Percentiles rank a stretch among this genome's conserved stretches.
Evolutionary conservation across 2,888 invertebrate genomes (phyloP).

Genomic region (Sarcophaga subvicina): DNA sequence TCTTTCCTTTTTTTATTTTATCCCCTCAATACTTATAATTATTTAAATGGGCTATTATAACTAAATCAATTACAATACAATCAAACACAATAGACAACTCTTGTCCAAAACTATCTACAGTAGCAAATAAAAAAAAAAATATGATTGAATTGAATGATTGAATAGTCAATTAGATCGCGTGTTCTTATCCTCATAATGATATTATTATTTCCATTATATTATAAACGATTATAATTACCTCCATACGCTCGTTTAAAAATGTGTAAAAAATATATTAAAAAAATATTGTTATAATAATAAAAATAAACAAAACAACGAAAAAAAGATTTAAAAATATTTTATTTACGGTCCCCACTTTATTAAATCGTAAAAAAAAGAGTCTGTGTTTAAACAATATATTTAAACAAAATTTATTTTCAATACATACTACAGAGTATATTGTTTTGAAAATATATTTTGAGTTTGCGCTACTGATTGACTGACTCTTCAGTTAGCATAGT

Average conservation of each 20-base stretch:
- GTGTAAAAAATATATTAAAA: conserved; percentile 27
- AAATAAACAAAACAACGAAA: neutral
- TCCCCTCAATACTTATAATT: neutral
- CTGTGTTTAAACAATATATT: too few species aligned
- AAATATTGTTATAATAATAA: neutral
- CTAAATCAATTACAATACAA: conserved; percentile 32
- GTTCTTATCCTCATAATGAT: conserved; percentile 33
- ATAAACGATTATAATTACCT: neutral
- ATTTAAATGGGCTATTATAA: neutral
- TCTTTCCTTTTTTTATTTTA: too few species aligned
- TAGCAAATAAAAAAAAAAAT: neutral
- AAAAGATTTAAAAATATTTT: neutral
- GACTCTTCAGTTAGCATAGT: too few species aligned
- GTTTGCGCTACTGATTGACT: too few species aligned
- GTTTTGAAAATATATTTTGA: too few species aligned
- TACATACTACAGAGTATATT: too few species aligned
- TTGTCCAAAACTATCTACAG: conserved; percentile 37
- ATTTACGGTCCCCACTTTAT: too few species aligned
- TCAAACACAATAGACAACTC: neutral
- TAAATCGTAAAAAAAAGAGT: too few species aligned
- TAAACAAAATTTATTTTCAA: too few species aligned
- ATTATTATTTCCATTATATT: conserved; percentile 22
- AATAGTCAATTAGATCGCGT: conserved; percentile 45
- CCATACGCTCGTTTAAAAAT: neutral
- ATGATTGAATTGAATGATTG: conserved; percentile 7